These are phyloP conservation scores for Leptinotarsa haldemani DNA, from an alignment of 2,888 invertebrate species.

Conservation along the genomic window DNA sequence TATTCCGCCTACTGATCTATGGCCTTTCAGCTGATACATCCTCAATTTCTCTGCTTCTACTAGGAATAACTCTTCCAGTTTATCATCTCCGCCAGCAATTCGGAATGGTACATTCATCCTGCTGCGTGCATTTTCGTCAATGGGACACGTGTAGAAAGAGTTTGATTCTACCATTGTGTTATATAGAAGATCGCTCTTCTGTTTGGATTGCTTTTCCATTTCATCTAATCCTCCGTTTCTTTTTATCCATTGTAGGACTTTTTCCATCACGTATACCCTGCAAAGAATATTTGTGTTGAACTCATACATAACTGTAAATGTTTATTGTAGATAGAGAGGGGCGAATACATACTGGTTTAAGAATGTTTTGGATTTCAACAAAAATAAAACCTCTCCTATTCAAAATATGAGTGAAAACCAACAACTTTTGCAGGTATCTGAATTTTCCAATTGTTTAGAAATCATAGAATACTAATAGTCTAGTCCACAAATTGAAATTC, in stretches of 20 bases:
- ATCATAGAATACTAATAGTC: too few relatives aligned
- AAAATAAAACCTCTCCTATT: too few relatives aligned
- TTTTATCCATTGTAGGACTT: slow-evolving; percentile 94
- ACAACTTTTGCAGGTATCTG: too few relatives aligned
- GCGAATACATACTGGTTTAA: too few relatives aligned
- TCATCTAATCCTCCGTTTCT: slow-evolving; percentile 84
- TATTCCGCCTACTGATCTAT: slow-evolving; percentile 95
- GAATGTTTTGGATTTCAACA: too few relatives aligned
- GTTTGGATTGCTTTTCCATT: slow-evolving; percentile 78
- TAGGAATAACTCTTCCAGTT: slow-evolving; percentile 87
- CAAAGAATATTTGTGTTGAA: slow-evolving; percentile 54
- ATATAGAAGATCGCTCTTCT: slow-evolving; percentile 85
- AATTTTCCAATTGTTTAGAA: too few relatives aligned
- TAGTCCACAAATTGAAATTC: too few relatives aligned
- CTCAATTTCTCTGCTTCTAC: slow-evolving; percentile 80
- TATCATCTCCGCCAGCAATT: slow-evolving; percentile 82
- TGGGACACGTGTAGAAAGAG: slow-evolving; percentile 86
- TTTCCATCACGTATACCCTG: slow-evolving; percentile 93
- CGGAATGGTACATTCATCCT: slow-evolving; percentile 94
- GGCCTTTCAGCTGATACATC: slow-evolving; percentile 94
- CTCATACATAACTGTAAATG: too few relatives aligned
- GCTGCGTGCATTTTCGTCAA: slow-evolving; percentile 78
- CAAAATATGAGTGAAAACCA: too few relatives aligned
- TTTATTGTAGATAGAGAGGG: too few relatives aligned
- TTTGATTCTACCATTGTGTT: slow-evolving; percentile 83